phyloP scores from a whole-genome alignment of 2,888 invertebrate genomes.

The Orchesella flavescens region DNA sequence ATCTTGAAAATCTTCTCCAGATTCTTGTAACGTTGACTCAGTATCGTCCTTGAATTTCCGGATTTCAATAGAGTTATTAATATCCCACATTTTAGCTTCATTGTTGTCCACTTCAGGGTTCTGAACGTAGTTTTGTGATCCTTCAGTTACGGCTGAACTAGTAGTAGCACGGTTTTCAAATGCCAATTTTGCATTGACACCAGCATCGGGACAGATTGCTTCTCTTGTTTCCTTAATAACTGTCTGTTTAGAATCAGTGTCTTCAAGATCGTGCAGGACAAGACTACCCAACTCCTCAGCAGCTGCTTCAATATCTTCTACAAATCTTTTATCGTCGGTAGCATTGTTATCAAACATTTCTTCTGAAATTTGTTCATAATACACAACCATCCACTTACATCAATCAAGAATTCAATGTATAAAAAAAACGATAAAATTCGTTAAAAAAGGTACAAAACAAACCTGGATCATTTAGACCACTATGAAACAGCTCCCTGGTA shows the following conservation, averaged over 20 bases:
- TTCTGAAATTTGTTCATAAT: constrained; percentile 29
- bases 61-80: constrained; percentile 58
- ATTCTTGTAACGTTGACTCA: not conserved
- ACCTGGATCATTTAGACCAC: constrained; percentile 49
- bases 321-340: constrained; percentile 60
- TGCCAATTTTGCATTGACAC: constrained; percentile 57
- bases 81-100: constrained; percentile 35
- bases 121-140: not conserved
- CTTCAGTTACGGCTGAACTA: not conserved
- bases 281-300: constrained; percentile 69
- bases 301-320: constrained; percentile 66
- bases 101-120: constrained; percentile 7
- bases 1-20: constrained; percentile 43
- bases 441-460: not conserved
- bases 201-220: constrained; percentile 41
- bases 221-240: constrained; percentile 60
- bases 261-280: constrained; percentile 69
- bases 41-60: constrained; percentile 1
- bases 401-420: constrained; percentile 4
- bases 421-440: not conserved
- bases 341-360: not conserved
- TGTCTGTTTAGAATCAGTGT: constrained; percentile 39
- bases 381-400: constrained; percentile 16
- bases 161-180: constrained; percentile 42
- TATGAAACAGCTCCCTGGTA: constrained; percentile 59